Evolutionary conservation across 2,888 invertebrate species (phyloP), one percentile per base, ranked within the genome.

Genomic region (Brachynemurus nebulosus): DNA sequence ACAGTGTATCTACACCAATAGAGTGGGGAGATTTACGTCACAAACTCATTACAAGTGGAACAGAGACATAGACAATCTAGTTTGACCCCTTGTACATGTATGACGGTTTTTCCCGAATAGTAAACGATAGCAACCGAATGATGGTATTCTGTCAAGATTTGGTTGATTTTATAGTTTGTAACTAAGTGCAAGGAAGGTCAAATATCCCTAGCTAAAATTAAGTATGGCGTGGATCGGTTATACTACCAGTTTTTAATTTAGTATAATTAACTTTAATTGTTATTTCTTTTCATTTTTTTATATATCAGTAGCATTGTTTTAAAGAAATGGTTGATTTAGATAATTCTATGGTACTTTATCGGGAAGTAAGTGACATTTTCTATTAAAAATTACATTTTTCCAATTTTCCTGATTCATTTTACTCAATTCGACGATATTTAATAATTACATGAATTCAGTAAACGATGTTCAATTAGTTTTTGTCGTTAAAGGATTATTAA

Each of bases 261-360:
- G 4, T 12, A n/a, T 12, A 11, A 12, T 30, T 30, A 30, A 30
- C 14, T 30, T 30, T 30, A 30, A 4, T 30, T 14, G n/a, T 9
- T 12, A 30, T 30, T 30, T 30, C 5, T 12, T 12, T 12, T 12
- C n/a, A 12, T 30, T 30, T n/a, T 30, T n/a, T 30, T 30, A 14
- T 30, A 14, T 2, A 4, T 30, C 30, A 30, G 14, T 12, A 14
- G 16, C 16, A n/a, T 36, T 17, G 16, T 17, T 16, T 36, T 36
- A 5, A 18, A 36, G 20, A 39, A 30, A 44, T 44, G 44, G 44
- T 44, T 19, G 44, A 44, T 25, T 44, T 44, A 23, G 44, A 44
- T 30, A 44, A 27, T 37, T 44, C 44, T 9, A 44, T 37, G 38
- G 44, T 44, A 14, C 27, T 44, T n/a, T 44, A 44, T 38, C 37